Evolutionary conservation across 2,797 vertebrate genomes (phyloP).

Genomic region (Gobio occitaniae): DNA sequence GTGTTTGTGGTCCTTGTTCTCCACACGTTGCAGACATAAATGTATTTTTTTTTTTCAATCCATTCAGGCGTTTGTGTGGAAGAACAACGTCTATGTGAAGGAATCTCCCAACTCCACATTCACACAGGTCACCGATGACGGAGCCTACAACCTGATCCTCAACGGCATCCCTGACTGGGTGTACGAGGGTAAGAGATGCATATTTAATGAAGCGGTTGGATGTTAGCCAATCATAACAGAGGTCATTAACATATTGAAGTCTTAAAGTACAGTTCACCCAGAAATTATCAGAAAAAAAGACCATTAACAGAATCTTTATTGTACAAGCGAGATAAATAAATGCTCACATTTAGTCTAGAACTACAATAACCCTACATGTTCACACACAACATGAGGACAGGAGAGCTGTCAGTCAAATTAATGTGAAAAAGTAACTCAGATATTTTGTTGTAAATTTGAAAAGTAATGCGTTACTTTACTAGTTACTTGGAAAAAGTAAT

Average conservation of each 20-base stretch:
- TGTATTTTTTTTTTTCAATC: background rate
- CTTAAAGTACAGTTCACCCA: background rate
- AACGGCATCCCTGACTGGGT: slow-evolving; percentile 98
- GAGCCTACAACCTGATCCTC: slow-evolving; percentile 83
- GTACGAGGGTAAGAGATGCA: slow-evolving; percentile 86
- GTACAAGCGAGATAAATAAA: too few species aligned
- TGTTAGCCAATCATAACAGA: background rate
- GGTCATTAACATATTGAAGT: background rate
- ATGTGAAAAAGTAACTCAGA: too few species aligned
- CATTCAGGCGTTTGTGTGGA: slow-evolving; percentile 87
- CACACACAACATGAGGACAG: too few species aligned
- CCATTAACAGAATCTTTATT: too few species aligned
- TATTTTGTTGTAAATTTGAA: too few species aligned
- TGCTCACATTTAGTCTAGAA: too few species aligned
- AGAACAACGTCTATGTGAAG: slow-evolving; percentile 90
- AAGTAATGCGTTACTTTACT: too few species aligned
- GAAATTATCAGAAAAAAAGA: background rate
- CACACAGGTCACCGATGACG: slow-evolving; percentile 81
- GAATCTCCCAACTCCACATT: slow-evolving; percentile 70
- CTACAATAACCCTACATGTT: too few species aligned
- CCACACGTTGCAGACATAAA: background rate
- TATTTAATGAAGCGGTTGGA: background rate
- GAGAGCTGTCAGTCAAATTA: too few species aligned
- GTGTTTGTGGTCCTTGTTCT: background rate
- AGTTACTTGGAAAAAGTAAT: too few species aligned